Conservation (phyloP, 2,888 invertebrate species). For the Adelognathus sp. region DNA sequence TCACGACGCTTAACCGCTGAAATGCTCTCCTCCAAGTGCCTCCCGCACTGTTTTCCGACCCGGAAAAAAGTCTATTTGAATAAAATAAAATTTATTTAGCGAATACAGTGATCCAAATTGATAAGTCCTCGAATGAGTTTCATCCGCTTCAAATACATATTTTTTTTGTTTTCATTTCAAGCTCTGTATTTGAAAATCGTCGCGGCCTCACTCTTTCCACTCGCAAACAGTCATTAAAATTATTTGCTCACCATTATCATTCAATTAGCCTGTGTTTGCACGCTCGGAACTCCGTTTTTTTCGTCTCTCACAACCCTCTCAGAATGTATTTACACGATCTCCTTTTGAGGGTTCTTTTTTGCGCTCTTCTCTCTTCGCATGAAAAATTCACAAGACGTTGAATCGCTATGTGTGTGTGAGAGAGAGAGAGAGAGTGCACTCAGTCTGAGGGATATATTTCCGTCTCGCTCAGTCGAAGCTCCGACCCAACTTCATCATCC, state of each 20-base stretch:
- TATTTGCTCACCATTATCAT: conserved; percentile 11
- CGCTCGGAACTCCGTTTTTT: background rate
- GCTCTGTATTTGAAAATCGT: too few species aligned
- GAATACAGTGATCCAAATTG: too few species aligned
- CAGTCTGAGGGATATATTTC: conserved; percentile 36
- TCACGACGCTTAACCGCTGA: too few species aligned
- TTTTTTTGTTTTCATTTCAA: too few species aligned
- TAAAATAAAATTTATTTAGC: too few species aligned
- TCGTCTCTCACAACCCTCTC: background rate
- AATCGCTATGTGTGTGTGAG: conserved; percentile 24
- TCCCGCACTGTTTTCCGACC: too few species aligned
- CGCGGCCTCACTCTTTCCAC: too few species aligned
- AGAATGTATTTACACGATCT: background rate
- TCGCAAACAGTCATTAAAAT: conserved; percentile 16
- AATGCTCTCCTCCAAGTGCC: too few species aligned
- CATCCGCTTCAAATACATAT: too few species aligned
- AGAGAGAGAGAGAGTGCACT: conserved; percentile 43
- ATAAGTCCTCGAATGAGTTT: too few species aligned
- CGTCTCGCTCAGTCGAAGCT: conserved; percentile 14
- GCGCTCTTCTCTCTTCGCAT: conserved; percentile 18
- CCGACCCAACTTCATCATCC: conserved; percentile 48
- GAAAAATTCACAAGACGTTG: conserved; percentile 42
- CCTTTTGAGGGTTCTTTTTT: background rate
- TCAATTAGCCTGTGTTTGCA: background rate
- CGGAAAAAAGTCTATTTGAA: too few species aligned